These are phyloP conservation scores for Hypselothyrea guttata DNA, from an alignment of 2,888 invertebrate genomes.

Conservation along the genomic window DNA sequence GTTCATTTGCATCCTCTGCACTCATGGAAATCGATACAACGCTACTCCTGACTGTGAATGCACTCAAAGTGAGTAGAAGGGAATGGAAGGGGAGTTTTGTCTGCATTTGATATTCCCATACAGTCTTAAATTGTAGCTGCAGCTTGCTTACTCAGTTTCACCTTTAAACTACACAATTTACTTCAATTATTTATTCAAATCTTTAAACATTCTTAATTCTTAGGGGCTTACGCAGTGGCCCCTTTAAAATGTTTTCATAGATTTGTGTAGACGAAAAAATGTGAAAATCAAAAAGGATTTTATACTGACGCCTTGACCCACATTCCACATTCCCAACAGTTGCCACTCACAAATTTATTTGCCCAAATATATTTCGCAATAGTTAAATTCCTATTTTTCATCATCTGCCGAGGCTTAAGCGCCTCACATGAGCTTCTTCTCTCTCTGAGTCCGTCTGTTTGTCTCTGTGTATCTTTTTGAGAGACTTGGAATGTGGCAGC, in stretches of 20 bases:
- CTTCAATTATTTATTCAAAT: slow-evolving; percentile 6
- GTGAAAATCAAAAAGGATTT: slow-evolving; percentile 45
- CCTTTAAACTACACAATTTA: slow-evolving; percentile 5
- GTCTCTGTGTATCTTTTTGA: slow-evolving; percentile 4
- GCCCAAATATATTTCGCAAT: slow-evolving; percentile 61
- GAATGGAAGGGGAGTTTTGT: too few species aligned
- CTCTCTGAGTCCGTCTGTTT: background rate
- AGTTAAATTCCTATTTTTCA: slow-evolving; percentile 75
- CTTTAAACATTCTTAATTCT: background rate
- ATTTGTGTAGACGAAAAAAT: slow-evolving; percentile 35
- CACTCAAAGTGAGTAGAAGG: slow-evolving; percentile 16
- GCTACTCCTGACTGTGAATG: slow-evolving; percentile 29
- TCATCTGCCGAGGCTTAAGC: slow-evolving; percentile 57
- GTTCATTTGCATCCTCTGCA: slow-evolving; percentile 11
- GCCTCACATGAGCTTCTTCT: slow-evolving; percentile 46
- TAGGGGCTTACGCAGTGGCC: background rate
- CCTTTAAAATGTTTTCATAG: slow-evolving; percentile 8
- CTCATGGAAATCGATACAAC: slow-evolving; percentile 56
- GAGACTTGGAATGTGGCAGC: slow-evolving; percentile 65
- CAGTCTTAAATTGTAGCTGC: slow-evolving; percentile 3
- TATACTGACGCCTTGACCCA: slow-evolving; percentile 49
- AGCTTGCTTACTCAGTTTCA: background rate
- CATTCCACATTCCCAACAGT: slow-evolving; percentile 20
- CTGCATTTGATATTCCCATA: too few species aligned
- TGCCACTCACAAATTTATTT: slow-evolving; percentile 45